Conservation (phyloP, 2,113 vertebrate species). For the Haplochromis vanheusdeni region DNA sequence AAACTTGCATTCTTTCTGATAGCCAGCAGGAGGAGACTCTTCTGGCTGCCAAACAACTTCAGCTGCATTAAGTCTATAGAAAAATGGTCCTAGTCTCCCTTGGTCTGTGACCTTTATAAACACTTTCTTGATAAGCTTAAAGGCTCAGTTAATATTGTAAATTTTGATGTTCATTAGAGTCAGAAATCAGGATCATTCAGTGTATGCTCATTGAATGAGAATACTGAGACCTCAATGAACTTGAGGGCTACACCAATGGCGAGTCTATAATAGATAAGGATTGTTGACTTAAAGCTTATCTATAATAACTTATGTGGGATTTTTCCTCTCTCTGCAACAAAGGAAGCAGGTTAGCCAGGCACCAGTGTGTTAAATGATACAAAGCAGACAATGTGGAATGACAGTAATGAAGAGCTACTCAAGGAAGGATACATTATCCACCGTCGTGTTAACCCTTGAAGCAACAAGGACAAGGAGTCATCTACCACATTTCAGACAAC, state of each 20-base stretch:
- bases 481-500: not conserved
- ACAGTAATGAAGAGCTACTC: not conserved
- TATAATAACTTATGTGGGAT: not conserved
- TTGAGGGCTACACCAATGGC: not conserved
- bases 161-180: not conserved
- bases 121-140: not conserved
- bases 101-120: not conserved
- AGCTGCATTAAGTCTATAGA: not conserved
- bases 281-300: not conserved
- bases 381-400: not conserved
- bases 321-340: not conserved
- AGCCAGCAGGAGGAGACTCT: not conserved
- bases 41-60: not conserved
- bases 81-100: not conserved
- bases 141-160: not conserved
- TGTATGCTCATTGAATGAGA: not conserved
- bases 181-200: not conserved
- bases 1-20: not conserved
- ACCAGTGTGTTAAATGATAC: not conserved
- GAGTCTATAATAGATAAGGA: not conserved
- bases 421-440: conserved; percentile 9
- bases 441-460: not conserved
- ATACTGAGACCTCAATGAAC: not conserved
- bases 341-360: conserved; percentile 7
- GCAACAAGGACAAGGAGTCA: not conserved